Evolutionary conservation across 2,888 invertebrate genomes (phyloP), one percentile per base, ranked within the genome.

Genomic region (Apocheima hispidaria): DNA sequence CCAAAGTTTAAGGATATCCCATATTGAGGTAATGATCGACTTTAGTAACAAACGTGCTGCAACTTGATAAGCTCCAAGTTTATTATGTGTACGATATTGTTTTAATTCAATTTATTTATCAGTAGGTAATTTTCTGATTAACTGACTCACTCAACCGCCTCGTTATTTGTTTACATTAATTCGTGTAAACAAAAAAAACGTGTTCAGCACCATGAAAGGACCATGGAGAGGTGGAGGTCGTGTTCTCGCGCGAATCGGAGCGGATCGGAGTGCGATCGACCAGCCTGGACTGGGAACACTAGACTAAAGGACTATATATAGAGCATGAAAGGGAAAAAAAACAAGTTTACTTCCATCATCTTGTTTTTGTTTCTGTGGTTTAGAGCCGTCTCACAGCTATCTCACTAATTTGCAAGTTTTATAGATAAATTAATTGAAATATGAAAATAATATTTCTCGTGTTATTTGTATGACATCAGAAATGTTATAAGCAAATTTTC

Each of bases 171-270:
- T 52, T 52, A 52, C 26, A 52, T 33, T n/a, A n/a, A 40, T 52
- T 33, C 12, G 40, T 38, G 23, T 33, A 33, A 46, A 48, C 52
- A 48, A 46, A 46, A 58, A 58, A 58, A 58, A 52, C 46, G 52
- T 59, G 59, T 30, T 30, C 59, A 52, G 52, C 18, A 51, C 55
- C 60, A 60, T 60, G 60, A 51, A 50, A 36, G 43, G 54, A 50
- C 49, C 54, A 54, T 54, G 41, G 49, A 49, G 14, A 35, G 26
- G 48, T 20, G 20, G 36, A 60, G 60, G 60, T 60, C 60, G 53
- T 54, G 60, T 41, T 54, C 54, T 54, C 26, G 53, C 18, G 28
- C 20, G 14, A 54, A 60, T 60, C 54, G 60, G 60, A 60, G 54
- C 60, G 54, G 16, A 43, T 26, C 59, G 14, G 14, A 26, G 9